Evolutionary conservation across 2,888 invertebrate species (phyloP), one percentile per base, ranked within the genome.

Genomic region (Drosophila tripunctata): DNA sequence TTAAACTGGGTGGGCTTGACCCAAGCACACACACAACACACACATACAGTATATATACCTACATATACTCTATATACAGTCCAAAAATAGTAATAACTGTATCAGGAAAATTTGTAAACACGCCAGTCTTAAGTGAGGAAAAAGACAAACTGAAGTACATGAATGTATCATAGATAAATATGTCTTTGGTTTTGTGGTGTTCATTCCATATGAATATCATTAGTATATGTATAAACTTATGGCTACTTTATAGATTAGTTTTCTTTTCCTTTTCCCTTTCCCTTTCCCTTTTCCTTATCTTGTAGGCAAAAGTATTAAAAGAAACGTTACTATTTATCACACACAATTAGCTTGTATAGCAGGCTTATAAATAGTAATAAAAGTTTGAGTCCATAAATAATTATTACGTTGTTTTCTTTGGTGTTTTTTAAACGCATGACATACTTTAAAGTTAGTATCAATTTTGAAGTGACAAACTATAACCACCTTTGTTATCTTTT

Each of bases 11-110:
- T 52, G 31, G 45, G 30, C 33, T 50, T 48, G 62, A 71, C 62
- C 67, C 40, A 43, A n/a, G n/a, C n/a, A n/a, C n/a, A n/a, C n/a
- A n/a, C n/a, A n/a, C n/a, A n/a, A 55, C 44, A 57, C 43, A 50
- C 24, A 70, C 40, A 50, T 21, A 73, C 44, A 38, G n/a, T 41
- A 67, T 2, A 27, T 8, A 4, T 21, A 21, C 8, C 2, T 27
- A 27, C 10, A 24, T 24, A 24, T 24, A 24, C 7, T 8, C 24
- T 27, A 27, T 27, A 27, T 27, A 27, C 27, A 67, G 67, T 58
- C 75, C 65, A 73, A 24, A 65, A 73, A 65, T 57, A 64, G 67
- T 68, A 78, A 78, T 74, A 76, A 79, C 78, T 74, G 74, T 66
- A 76, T 79, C 78, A 66, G 40, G 56, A 58, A 35, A 56, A 63